Conservation (phyloP, 2,888 invertebrate species). For the Bedellia somnulentella region DNA sequence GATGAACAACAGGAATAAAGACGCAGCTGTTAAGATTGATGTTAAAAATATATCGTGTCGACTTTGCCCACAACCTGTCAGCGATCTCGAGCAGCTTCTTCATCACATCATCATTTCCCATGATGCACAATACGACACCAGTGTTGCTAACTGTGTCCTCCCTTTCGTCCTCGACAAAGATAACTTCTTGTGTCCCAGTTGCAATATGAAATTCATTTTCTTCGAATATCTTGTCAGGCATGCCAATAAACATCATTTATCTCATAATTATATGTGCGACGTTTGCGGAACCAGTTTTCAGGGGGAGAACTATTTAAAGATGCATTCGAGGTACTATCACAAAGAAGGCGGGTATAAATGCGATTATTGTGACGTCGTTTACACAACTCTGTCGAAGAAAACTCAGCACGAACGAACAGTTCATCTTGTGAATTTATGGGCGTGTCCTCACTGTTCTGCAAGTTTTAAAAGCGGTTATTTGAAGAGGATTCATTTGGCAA, state of each 20-base stretch:
- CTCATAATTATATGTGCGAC: constrained; percentile 49
- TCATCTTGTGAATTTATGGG: constrained; percentile 33
- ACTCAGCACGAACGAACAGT: constrained; percentile 45
- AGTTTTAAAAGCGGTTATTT: constrained; percentile 46
- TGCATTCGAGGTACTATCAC: constrained; percentile 50
- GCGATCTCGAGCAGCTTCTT: constrained; percentile 36
- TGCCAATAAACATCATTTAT: constrained; percentile 42
- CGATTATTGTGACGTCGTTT: constrained; percentile 47
- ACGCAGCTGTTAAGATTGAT: constrained; percentile 49
- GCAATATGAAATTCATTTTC: constrained; percentile 41
- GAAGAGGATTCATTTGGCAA: constrained; percentile 42
- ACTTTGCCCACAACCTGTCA: constrained; percentile 25
- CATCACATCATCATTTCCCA: constrained; percentile 47
- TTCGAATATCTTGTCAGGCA: constrained; percentile 44
- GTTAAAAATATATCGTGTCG: constrained; percentile 36
- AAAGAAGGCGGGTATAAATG: constrained; percentile 43
- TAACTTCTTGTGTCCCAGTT: constrained; percentile 39
- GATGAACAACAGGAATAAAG: constrained; percentile 42
- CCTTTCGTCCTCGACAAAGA: constrained; percentile 44
- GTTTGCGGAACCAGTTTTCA: constrained; percentile 50
- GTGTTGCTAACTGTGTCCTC: constrained; percentile 39
- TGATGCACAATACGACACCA: constrained; percentile 44
- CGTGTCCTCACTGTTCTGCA: constrained; percentile 42
- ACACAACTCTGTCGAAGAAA: constrained; percentile 43
- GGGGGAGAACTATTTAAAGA: constrained; percentile 47